Base-by-base conservation (phyloP, 2,113 vertebrate species). In the Euleptes europaea region DNA sequence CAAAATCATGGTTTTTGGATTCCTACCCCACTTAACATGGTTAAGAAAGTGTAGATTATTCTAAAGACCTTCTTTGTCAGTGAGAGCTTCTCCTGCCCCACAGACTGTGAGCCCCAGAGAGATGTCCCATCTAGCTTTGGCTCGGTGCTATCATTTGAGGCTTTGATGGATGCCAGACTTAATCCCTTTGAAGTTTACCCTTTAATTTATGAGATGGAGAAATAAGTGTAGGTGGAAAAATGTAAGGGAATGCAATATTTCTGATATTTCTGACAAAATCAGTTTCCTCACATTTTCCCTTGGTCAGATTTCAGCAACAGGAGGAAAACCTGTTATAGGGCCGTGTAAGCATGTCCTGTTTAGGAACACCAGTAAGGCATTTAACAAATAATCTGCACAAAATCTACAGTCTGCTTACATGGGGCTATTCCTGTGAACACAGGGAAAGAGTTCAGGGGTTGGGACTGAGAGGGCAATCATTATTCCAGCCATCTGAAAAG, bases 291-390 rank as follows among this genome's bases (percentile, higher is more conserved):
- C 28, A 15, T 33, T 65, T 72, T 14, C 51, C 2, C 57, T 0
- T 4, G 1, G 85, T 13, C 9, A 78, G 70, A 40, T 47, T 6
- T 86, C 17, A 38, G 5, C 13, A 10, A 9, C 3, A 35, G 3
- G 17, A 40, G 40, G 7, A 35, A 7, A 0, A 0, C 31, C 31
- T 51, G 69, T 31, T 35, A 35, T 0, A 2, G 15, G 31, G 71
- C 77, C n/a, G 44, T 82, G 4, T 23, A 4, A 7, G 4, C 54
- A 28, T 1, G 0, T 0, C 0, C 14, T 28, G 69, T 42, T 35
- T 15, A 38, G 33, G 51, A 77, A 57, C 8, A 23, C 13, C 75
- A 38, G 15, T 35, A 14, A 13, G 8, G 11, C 2, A 28, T 51
- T 4, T 44, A 31, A 8, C 38, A 31, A 40, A 73, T 11, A 67